Percentiles rank a stretch among this genome's conserved stretches.
These are phyloP conservation scores for Geophilus truncorum DNA, from an alignment of 2,888 invertebrate species.

Conservation along the genomic window DNA sequence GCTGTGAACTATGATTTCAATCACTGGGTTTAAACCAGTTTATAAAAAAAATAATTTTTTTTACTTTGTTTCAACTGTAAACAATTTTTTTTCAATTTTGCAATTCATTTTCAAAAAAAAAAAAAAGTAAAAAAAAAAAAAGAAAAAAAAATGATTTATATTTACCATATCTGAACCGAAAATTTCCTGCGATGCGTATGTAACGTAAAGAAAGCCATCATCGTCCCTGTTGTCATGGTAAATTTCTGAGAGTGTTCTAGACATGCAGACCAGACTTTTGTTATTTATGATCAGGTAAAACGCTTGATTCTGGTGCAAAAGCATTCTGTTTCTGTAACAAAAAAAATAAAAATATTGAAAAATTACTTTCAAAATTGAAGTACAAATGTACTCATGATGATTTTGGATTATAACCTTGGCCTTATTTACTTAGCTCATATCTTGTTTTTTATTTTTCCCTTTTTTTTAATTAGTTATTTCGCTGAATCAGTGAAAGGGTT, in stretches of 20 bases:
- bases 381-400: too few relatives aligned
- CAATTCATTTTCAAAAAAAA: neutral
- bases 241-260: conserved; percentile 73
- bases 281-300: conserved; percentile 78
- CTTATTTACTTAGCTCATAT: too few relatives aligned
- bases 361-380: too few relatives aligned
- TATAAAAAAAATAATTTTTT: neutral
- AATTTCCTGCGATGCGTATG: conserved; percentile 84
- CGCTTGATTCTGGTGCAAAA: conserved; percentile 62
- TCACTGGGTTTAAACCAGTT: neutral
- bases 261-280: conserved; percentile 72
- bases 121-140: neutral
- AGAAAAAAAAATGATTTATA: too few relatives aligned
- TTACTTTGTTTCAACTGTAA: neutral
- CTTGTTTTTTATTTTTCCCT: neutral
- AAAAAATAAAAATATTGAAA: neutral
- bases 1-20: neutral
- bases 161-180: conserved; percentile 56
- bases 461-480: neutral
- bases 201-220: conserved; percentile 82
- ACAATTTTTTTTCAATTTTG: neutral
- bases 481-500: neutral
- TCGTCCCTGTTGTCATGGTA: conserved; percentile 69
- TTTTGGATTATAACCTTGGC: neutral
- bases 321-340: conserved; percentile 56